These are phyloP conservation scores for Caenorhabditis sulstoni DNA, from an alignment of 2,888 invertebrate genomes.

Conservation along the genomic window DNA sequence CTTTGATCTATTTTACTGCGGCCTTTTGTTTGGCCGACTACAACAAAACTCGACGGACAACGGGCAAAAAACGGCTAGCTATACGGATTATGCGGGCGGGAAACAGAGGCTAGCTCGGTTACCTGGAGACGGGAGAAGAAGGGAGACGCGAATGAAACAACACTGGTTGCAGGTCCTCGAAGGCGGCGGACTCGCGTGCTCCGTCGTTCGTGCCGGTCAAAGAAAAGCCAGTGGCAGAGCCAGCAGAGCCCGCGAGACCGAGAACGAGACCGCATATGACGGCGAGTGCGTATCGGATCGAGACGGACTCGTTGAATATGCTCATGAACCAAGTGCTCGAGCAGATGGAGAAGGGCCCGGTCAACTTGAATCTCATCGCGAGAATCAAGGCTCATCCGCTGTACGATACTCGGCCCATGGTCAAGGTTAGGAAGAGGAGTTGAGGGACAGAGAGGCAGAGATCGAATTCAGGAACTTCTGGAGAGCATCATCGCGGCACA, in stretches of 20 bases:
- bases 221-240: slow-evolving; percentile 48
- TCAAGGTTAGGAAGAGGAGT: slow-evolving; percentile 65
- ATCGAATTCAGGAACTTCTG: slow-evolving; percentile 46
- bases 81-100: slow-evolving; percentile 35
- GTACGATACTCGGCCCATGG: slow-evolving; percentile 79
- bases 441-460: background rate
- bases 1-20: slow-evolving; percentile 46
- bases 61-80: slow-evolving; percentile 42
- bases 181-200: slow-evolving; percentile 52
- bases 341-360: slow-evolving; percentile 80
- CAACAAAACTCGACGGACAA: slow-evolving; percentile 28
- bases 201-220: slow-evolving; percentile 72
- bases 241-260: slow-evolving; percentile 41
- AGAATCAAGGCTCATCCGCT: slow-evolving; percentile 78
- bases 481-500: slow-evolving; percentile 73
- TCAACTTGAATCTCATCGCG: slow-evolving; percentile 77
- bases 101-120: slow-evolving; percentile 16
- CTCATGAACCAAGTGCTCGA: slow-evolving; percentile 80
- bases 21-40: slow-evolving; percentile 20
- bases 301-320: slow-evolving; percentile 79
- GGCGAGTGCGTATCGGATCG: slow-evolving; percentile 71
- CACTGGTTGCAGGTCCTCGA: slow-evolving; percentile 34
- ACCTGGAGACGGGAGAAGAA: slow-evolving; percentile 38
- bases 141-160: too few relatives aligned
- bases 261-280: slow-evolving; percentile 46